These are phyloP conservation scores for Oryzias celebensis DNA, from an alignment of 2,113 vertebrate genomes.

Conservation along the genomic window DNA sequence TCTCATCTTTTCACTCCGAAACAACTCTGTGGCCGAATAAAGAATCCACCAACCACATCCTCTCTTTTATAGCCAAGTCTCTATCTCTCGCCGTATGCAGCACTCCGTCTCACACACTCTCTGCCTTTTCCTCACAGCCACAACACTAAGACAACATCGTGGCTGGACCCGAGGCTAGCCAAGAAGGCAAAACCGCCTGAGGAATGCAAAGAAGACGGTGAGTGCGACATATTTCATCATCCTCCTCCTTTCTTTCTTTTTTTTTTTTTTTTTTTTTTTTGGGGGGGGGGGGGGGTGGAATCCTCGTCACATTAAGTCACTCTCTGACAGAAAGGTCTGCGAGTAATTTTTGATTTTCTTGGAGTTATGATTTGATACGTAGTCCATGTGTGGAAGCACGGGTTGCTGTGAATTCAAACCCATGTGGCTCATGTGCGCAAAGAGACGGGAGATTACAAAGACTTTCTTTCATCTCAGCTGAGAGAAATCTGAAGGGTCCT, in stretches of 20 bases:
- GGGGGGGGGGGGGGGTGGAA: neutral
- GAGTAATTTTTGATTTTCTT: neutral
- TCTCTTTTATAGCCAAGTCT: constrained; percentile 49
- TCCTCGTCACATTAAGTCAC: constrained; percentile 2
- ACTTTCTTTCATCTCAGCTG: constrained; percentile 58
- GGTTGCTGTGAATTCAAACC: constrained; percentile 36
- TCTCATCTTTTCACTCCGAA: constrained; percentile 51
- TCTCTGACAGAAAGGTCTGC: constrained; percentile 4
- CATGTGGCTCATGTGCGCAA: constrained; percentile 17
- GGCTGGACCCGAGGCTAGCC: constrained; percentile 98
- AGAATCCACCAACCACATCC: constrained; percentile 62
- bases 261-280: neutral
- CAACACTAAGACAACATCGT: constrained; percentile 99
- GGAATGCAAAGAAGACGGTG: constrained; percentile 99
- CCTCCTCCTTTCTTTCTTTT: constrained; percentile 1
- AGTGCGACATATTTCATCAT: constrained; percentile 56
- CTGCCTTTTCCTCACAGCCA: constrained; percentile 86
- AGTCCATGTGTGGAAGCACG: constrained; percentile 15
- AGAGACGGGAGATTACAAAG: constrained; percentile 50
- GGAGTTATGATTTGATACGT: neutral
- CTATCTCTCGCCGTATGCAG: constrained; percentile 54
- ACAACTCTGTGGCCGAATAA: constrained; percentile 58
- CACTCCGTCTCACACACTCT: constrained; percentile 58
- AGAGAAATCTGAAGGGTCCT: constrained; percentile 48
- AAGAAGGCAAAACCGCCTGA: constrained; percentile 99